Base-by-base conservation (phyloP, 2,888 invertebrate genomes). In the Ennomos quercinarius region DNA sequence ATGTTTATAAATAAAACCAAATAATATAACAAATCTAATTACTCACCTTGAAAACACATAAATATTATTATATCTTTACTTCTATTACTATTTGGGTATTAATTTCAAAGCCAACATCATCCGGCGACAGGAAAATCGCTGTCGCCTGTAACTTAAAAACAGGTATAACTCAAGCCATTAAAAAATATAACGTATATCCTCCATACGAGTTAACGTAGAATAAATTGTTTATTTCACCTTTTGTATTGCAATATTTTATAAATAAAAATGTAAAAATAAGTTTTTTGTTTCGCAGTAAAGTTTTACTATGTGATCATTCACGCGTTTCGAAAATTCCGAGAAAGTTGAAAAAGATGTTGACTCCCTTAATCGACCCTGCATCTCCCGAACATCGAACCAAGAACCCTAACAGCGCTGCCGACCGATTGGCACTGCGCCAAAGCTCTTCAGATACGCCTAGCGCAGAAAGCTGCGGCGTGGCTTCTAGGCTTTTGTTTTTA, bases 151-250 rank as follows among this genome's bases (percentile, higher is more conserved):
- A 55, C 52, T 55, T 61, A 45, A 6, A 17, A 10, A 36, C 36
- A 45, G 8, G 13, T 41, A 42, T 39, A 48, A 54, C 49, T 61
- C 38, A 48, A 52, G 52, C 47, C 52, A 62, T 65, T 65, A 61
- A 62, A 57, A 51, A 61, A 51, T 61, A 64, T 64, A 59, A 57
- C 64, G 48, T 55, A 65, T 56, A 53, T 42, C 57, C 41, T 47
- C 11, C 43, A 40, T 52, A 47, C 39, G 56, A 59, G 59, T 54
- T 56, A 56, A 61, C 44, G 40, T 46, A 44, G 44, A 51, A 50
- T 51, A 59, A 47, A 56, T 56, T 59, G 56, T 58, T 55, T 46
- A 35, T 54, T 36, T 35, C 13, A 13, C 37, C n/a, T 12, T 43
- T 17, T 50, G 12, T 50, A 10, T 36, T 10, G 41, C 10, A 8